Percentiles rank a stretch among this genome's conserved stretches.
Conservation (phyloP, 2,888 invertebrate genomes). For the Stictocephala bisonia region DNA sequence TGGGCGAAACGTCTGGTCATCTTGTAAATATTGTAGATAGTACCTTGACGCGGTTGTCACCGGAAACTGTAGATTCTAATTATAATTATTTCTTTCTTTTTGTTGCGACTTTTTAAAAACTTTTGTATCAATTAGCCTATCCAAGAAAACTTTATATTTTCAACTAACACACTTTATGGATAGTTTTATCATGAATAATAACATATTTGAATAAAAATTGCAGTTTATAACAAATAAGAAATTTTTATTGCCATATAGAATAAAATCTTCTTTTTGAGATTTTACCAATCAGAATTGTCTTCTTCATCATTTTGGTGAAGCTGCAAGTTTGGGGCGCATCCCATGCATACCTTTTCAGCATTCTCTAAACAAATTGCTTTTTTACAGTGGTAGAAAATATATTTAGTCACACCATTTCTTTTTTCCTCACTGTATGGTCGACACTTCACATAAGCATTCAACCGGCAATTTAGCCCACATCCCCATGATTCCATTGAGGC, state of each 20-base stretch:
- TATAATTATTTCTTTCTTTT: no score
- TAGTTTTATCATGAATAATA: no score
- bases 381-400: neutral
- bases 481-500: no score
- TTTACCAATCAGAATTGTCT: neutral
- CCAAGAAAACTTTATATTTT: no score
- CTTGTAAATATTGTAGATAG: no score
- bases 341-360: constrained; percentile 10
- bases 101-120: no score
- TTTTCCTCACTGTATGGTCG: neutral
- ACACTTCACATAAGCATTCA: neutral
- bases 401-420: neutral
- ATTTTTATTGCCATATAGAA: neutral
- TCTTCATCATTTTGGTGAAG: neutral
- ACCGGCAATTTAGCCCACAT: no score
- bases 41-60: no score
- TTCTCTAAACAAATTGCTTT: constrained; percentile 10
- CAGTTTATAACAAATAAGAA: neutral
- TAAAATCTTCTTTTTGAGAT: neutral
- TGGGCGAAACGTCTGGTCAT: no score
- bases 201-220: neutral
- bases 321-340: neutral
- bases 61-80: no score
- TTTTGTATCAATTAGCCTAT: no score
- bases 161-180: no score